These are phyloP conservation scores for Chalcis sispes DNA, from an alignment of 2,888 invertebrate species.

Conservation along the genomic window DNA sequence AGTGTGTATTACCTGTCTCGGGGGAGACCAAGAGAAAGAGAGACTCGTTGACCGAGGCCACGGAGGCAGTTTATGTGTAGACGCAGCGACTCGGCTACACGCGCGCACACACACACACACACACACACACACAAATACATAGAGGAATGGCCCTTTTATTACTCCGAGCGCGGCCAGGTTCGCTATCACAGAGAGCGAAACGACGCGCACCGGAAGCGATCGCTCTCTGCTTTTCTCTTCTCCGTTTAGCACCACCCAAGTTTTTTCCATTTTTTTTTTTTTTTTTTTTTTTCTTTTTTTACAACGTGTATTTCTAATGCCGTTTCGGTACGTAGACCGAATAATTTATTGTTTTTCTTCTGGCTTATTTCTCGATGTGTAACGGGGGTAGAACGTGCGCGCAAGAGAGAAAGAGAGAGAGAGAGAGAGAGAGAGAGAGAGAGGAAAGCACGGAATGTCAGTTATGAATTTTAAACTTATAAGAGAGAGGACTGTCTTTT, in stretches of 20 bases:
- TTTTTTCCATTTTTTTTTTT: background rate
- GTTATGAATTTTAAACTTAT: slow-evolving; percentile 16
- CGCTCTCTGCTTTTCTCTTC: background rate
- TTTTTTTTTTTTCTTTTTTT: background rate
- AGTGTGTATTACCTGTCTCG: too few species aligned
- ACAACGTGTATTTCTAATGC: slow-evolving; percentile 13
- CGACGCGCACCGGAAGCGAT: slow-evolving; percentile 38
- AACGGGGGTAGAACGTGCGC: background rate
- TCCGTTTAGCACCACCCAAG: background rate
- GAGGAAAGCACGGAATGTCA: too few species aligned
- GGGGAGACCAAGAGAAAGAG: too few species aligned
- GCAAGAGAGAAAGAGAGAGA: too few species aligned
- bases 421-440: too few species aligned
- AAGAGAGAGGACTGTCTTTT: background rate
- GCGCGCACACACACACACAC: background rate
- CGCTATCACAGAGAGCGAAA: slow-evolving; percentile 13
- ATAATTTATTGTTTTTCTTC: background rate
- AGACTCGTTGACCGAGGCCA: slow-evolving; percentile 37
- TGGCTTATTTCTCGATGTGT: background rate
- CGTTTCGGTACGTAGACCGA: slow-evolving; percentile 5
- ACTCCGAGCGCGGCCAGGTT: slow-evolving; percentile 13
- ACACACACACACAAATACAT: background rate
- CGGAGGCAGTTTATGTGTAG: slow-evolving; percentile 39
- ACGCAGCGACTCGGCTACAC: too few species aligned
- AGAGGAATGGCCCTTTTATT: slow-evolving; percentile 39